Conservation (phyloP, 2,113 vertebrate species). For the Cyrtonyx montezumae region DNA sequence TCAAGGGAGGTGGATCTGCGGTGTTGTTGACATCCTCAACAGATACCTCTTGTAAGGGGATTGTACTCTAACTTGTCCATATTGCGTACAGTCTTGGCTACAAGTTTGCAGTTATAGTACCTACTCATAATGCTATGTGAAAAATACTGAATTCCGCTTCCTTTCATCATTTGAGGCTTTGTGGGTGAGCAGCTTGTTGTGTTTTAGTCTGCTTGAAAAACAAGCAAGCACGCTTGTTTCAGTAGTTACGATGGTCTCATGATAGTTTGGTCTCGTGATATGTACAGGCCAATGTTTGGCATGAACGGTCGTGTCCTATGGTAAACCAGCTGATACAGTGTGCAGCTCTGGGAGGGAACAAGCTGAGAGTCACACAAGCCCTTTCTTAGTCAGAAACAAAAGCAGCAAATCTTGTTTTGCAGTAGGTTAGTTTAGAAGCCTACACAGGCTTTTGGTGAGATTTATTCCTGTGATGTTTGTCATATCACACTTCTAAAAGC, state of each 20-base stretch:
- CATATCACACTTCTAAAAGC: not conserved
- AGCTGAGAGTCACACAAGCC: conserved; percentile 26
- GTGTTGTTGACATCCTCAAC: not conserved
- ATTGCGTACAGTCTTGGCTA: not conserved
- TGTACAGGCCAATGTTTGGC: conserved; percentile 54
- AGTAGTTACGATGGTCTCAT: conserved; percentile 49
- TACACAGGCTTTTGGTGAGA: not conserved
- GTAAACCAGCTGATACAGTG: conserved; percentile 28
- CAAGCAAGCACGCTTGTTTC: conserved; percentile 43
- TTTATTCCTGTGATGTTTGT: not conserved
- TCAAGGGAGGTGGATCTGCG: not conserved
- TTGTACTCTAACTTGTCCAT: not conserved
- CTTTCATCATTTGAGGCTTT: conserved; percentile 7
- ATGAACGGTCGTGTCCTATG: not conserved
- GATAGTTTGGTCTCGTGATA: conserved; percentile 53
- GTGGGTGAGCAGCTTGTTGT: conserved; percentile 38
- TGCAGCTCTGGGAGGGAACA: conserved; percentile 32
- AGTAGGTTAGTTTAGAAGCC: not conserved
- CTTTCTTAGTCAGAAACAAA: conserved; percentile 4
- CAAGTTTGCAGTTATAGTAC: not conserved
- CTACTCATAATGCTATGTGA: not conserved
- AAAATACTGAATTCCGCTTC: not conserved
- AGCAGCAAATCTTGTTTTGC: conserved; percentile 8
- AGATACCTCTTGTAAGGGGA: not conserved
- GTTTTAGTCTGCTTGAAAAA: conserved; percentile 14